Base-by-base conservation (phyloP, 2,888 invertebrate species). In the Mongoloraphidia duomilia region DNA sequence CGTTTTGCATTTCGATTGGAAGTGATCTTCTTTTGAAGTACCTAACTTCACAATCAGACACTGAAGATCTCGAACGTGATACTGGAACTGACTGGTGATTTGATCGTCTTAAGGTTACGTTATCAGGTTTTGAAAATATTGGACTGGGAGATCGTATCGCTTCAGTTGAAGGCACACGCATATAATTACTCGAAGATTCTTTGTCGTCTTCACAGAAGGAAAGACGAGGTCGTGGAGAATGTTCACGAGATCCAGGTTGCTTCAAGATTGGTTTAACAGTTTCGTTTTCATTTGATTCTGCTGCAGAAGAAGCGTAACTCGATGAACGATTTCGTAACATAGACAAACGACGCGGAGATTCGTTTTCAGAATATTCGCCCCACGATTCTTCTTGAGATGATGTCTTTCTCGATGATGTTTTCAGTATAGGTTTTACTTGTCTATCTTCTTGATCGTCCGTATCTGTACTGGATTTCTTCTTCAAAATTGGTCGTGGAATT, bases 401-500 rank as follows among this genome's bases (percentile, higher is more conserved):
- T 10, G 17, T 13, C 14, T 42, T 17, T 60, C 77, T 81, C 57
- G 79, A 79, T 2, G 80, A 77, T 43, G 78, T 75, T 64, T 89
- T 90, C 41, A 90, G 68, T 57, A 90, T 90, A 34, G 89, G 85
- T 60, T 76, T 79, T 59, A 77, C 80, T 0, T 82, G 82, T 56
- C 77, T 74, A 44, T 83, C 82, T 57, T 82, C 85, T 44, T 80
- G 82, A 57, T 85, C 84, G 54, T 82, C 82, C 42, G 81, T 80
- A 60, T 84, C 84, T 0, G 80, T 78, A 53, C 80, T 82, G 1
- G 82, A 82, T 64, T 91, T 90, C 70, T 92, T 92, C 68, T 91
- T 91, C 38, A 91, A 65, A 60, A 91, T 91, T 4, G 91, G 90
- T 65, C 75, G 81, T 0, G 82, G 80, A 37, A 73, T 73, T 49